Percentiles rank a stretch among this genome's conserved stretches.
These are phyloP conservation scores for Orgyia antiqua DNA, from an alignment of 2,888 invertebrate genomes.

Conservation along the genomic window DNA sequence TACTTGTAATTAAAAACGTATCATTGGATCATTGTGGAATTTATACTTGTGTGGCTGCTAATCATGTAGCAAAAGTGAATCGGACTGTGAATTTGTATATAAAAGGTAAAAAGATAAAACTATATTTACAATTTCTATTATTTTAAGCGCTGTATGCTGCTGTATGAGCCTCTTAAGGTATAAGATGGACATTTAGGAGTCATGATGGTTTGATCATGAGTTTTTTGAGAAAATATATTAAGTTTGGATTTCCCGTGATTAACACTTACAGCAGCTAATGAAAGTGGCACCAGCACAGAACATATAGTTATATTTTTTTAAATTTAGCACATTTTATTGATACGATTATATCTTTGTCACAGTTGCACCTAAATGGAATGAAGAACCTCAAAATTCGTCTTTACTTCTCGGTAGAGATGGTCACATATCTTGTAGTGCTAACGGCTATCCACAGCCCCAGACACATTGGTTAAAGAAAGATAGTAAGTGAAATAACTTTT, in stretches of 20 bases:
- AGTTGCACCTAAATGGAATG: conserved; percentile 89
- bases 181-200: too few relatives aligned
- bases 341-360: conserved; percentile 15
- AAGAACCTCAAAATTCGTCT: conserved; percentile 86
- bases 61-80: conserved; percentile 84
- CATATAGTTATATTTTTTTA: too few relatives aligned
- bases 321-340: too few relatives aligned
- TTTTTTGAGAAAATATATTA: too few relatives aligned
- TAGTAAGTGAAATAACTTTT: conserved; percentile 73
- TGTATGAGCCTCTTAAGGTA: too few relatives aligned
- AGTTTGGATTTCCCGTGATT: too few relatives aligned
- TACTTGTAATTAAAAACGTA: conserved; percentile 85
- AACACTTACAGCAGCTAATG: too few relatives aligned
- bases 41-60: conserved; percentile 85
- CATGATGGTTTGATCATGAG: too few relatives aligned
- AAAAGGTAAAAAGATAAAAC: conserved; percentile 77
- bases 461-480: conserved; percentile 87
- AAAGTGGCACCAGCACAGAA: too few relatives aligned
- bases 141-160: too few relatives aligned
- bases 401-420: conserved; percentile 85
- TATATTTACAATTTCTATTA: too few relatives aligned
- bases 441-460: conserved; percentile 89
- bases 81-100: conserved; percentile 84
- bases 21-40: conserved; percentile 83
- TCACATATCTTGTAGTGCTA: conserved; percentile 86